Evolutionary conservation across 2,797 vertebrate genomes (phyloP).

Genomic region (Anas georgica): DNA sequence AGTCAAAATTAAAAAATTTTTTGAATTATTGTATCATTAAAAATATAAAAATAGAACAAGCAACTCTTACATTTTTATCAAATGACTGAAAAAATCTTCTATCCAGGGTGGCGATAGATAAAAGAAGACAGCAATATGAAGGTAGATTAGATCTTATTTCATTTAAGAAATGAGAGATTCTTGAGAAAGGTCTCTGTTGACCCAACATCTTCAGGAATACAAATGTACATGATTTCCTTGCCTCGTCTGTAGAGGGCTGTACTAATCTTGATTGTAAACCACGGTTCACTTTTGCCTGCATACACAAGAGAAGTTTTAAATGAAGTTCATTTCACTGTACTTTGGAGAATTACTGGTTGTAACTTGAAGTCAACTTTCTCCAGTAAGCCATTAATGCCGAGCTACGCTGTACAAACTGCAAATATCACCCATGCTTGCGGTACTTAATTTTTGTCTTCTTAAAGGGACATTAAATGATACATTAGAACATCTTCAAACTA

Average conservation of each 20-base stretch:
- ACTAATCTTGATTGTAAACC: background rate
- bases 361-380: background rate
- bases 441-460: slow-evolving; percentile 10
- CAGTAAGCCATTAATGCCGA: background rate
- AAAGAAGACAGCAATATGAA: background rate
- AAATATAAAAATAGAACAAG: background rate
- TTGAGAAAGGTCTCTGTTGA: background rate
- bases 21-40: background rate
- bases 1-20: background rate
- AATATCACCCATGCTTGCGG: background rate
- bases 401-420: background rate
- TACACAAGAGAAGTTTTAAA: background rate
- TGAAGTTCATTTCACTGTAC: background rate
- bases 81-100: background rate
- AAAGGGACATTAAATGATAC: background rate
- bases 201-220: background rate
- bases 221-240: background rate
- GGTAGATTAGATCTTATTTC: background rate
- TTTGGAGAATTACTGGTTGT: background rate
- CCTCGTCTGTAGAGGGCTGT: background rate
- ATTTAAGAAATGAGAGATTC: background rate
- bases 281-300: background rate
- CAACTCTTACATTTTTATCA: background rate
- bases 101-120: background rate
- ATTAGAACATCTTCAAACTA: background rate